Base-by-base conservation (phyloP, 2,888 invertebrate genomes). In the Agrenia bidenticulata region DNA sequence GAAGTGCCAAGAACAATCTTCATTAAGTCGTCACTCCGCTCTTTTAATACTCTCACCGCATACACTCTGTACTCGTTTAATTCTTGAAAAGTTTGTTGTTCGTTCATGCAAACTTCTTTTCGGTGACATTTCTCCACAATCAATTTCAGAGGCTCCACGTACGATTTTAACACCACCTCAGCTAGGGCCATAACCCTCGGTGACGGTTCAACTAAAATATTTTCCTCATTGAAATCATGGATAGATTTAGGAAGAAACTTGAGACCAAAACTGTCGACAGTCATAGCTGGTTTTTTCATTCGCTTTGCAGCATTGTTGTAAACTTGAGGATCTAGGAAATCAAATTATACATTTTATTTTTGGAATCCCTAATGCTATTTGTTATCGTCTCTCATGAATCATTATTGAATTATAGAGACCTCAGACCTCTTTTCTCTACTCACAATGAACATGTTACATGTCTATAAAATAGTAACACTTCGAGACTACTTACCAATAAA, bases 1-100 rank as follows among this genome's bases (percentile, higher is more conserved):
- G 72, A 67, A 11, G 72, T 69, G 49, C 73, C 75, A 9, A 75
- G 59, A 17, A 75, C 70, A 17, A 75, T 72, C 19, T 71, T 51
- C 63, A 70, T 72, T 32, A 75, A 62, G 54, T 73, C 72, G 13
- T 75, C 73, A 50, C 70, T 70, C 15, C 69, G 59, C 0, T 39
- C 27, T 51, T 68, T 66, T 1, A 74, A 58, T 23, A 68, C 23
- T 4, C 19, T 21, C 1, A 37, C 60, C 0, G 69, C 63, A 1
- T 11, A 9, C 24, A 61, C 61, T 23, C 67, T 53, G 56, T 70
- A 72, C 1, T 69, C 54, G n/a, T 62, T 61, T 51, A 75, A 54
- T 11, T 69, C 68, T 49, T 70, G 60, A 41, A 73, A 68, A 2
- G 66, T 64, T 23, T 63, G 49, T 23, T 64, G 62, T 17, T 64